Evolutionary conservation across 1,140 invertebrate species (phyloP), one percentile per base, ranked within the genome.

Genomic region (Caerostris extrusa): DNA sequence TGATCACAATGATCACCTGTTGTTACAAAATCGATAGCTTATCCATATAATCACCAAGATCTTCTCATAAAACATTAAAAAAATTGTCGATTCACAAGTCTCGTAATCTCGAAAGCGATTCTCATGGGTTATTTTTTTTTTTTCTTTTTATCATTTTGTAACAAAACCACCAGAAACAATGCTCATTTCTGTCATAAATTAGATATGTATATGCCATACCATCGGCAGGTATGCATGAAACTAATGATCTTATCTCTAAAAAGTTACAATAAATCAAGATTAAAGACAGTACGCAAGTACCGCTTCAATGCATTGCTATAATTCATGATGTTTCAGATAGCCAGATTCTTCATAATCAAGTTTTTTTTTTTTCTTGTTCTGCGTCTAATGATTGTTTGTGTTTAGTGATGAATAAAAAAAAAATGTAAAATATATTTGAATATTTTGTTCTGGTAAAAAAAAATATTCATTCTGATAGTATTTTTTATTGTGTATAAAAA

Each of bases 151-250:
- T 77, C 71, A 77, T 12, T 5, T 50, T 77, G 71, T 77, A 53
- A 50, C 71, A 77, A 77, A n/a, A 77, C 34, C 71, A 77, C 71
- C 4, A 50, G 71, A 77, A 77, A 50, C 71, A 77, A 77, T 50
- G 50, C 19, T 12, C 34, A 77, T 53, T 77, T 12, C 50, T 67
- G 14, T 17, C 12, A 14, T 6, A 50, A 77, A 77, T 77, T 34
- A 50, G 71, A 77, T 77, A 77, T 77, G 71, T 34, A 77, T 77
- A 17, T 17, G 12, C 61, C 61, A 64, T 14, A 17, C 61, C 61
- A 77, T 77, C 8, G 71, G 71, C 71, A 77, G 71, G 50, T 77
- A 77, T 77, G 34, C 71, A 77, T 77, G 10, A 53, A 77, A 34
- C 71, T 77, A 12, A 34, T 3, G 34, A 50, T 50, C 71, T 77